These are phyloP conservation scores for Pseudanteris insignis DNA, from an alignment of 2,888 invertebrate genomes.

Conservation along the genomic window DNA sequence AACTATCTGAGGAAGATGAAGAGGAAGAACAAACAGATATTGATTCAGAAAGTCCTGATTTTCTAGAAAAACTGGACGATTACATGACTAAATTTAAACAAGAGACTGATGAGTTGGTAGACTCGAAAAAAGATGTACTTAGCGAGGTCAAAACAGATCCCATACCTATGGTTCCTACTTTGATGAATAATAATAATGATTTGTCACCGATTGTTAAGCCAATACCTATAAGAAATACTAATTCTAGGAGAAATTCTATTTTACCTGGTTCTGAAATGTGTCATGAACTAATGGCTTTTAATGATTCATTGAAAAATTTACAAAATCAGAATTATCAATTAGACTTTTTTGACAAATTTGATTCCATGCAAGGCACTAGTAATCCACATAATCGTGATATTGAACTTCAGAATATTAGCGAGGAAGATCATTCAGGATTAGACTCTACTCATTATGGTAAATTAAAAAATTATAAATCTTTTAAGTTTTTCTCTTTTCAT, in stretches of 20 bases:
- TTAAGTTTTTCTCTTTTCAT: too few relatives aligned
- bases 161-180: conserved; percentile 47
- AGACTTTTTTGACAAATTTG: conserved; percentile 33
- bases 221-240: conserved; percentile 57
- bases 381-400: conserved; percentile 30
- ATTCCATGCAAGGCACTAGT: conserved; percentile 15
- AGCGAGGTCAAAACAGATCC: conserved; percentile 49
- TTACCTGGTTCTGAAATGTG: conserved; percentile 64
- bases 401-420: conserved; percentile 42
- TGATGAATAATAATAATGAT: conserved; percentile 54
- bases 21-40: conserved; percentile 68
- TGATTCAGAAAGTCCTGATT: conserved; percentile 72
- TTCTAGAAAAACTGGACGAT: conserved; percentile 77
- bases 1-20: conserved; percentile 57
- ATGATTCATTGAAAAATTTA: conserved; percentile 53
- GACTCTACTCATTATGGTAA: conserved; percentile 29
- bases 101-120: conserved; percentile 74
- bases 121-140: conserved; percentile 55
- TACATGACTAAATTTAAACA: conserved; percentile 77
- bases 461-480: too few relatives aligned
- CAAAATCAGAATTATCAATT: conserved; percentile 50
- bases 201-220: conserved; percentile 56
- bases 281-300: conserved; percentile 59
- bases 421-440: conserved; percentile 24
- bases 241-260: conserved; percentile 62